These are phyloP conservation scores for Malurus elegans DNA, from an alignment of 2,113 vertebrate species.

Conservation along the genomic window DNA sequence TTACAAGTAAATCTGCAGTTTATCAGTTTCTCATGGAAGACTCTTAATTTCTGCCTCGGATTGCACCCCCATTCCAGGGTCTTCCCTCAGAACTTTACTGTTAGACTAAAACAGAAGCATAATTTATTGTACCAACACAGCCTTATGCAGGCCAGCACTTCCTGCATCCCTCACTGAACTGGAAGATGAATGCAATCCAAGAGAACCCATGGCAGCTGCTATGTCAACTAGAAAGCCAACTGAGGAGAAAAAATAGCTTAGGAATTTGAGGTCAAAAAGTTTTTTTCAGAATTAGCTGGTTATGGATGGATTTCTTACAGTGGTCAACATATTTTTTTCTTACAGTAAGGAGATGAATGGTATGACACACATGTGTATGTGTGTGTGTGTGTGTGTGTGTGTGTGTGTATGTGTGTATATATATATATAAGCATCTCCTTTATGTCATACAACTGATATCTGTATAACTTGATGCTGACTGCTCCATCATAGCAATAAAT, in stretches of 20 bases:
- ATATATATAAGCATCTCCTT: background rate
- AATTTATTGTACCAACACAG: background rate
- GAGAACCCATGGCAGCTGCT: background rate
- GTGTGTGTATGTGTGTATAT: background rate
- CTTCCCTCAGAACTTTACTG: background rate
- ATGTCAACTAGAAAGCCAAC: background rate
- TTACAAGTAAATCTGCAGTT: background rate
- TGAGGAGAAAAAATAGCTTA: background rate
- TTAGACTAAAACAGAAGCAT: background rate
- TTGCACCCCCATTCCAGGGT: background rate
- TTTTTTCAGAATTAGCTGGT: background rate
- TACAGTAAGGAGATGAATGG: background rate
- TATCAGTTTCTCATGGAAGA: background rate
- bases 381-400: too few species aligned
- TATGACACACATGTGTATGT: background rate
- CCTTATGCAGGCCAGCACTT: background rate
- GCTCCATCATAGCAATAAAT: background rate
- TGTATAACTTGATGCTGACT: background rate
- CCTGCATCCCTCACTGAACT: background rate
- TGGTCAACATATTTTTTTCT: background rate
- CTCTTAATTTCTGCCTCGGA: background rate
- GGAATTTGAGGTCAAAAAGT: background rate
- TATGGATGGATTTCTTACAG: background rate
- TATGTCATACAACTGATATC: background rate
- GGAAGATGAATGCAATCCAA: background rate